A percentile compares a stretch with the other conserved stretches of the same genome.
Evolutionary conservation across 2,113 vertebrate species (phyloP).

Genomic region (Pelobates fuscus): DNA sequence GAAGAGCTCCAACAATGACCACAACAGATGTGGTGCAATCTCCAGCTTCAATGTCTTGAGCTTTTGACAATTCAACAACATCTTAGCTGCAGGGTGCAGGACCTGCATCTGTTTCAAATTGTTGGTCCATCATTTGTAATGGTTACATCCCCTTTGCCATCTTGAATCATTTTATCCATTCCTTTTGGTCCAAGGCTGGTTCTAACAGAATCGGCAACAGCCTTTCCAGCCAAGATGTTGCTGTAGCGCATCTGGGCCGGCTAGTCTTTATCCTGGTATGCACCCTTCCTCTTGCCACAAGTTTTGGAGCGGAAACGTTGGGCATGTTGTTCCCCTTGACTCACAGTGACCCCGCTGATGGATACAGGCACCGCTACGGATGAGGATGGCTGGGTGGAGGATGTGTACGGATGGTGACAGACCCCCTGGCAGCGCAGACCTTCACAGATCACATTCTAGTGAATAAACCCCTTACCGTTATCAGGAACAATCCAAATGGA

Average conservation of each 20-base stretch:
- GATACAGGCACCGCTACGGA: neutral
- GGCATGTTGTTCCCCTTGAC: slow-evolving; percentile 70
- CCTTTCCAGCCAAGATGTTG: slow-evolving; percentile 94
- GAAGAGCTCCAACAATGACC: slow-evolving; percentile 92
- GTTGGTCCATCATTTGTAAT: slow-evolving; percentile 98
- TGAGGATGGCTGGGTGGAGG: slow-evolving; percentile 53
- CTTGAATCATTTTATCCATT: slow-evolving; percentile 99
- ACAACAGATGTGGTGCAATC: slow-evolving; percentile 97
- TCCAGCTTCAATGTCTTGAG: slow-evolving; percentile 96
- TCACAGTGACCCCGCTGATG: neutral
- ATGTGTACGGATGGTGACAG: slow-evolving; percentile 65
- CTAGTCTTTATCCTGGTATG: slow-evolving; percentile 94
- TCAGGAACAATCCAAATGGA: no score
- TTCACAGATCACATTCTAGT: no score
- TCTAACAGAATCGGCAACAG: slow-evolving; percentile 94
- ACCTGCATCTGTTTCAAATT: slow-evolving; percentile 99
- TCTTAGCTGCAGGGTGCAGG: slow-evolving; percentile 94
- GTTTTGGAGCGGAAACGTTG: slow-evolving; percentile 63
- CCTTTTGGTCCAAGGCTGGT: slow-evolving; percentile 97
- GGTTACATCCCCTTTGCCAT: slow-evolving; percentile 96
- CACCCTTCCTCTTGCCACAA: slow-evolving; percentile 66
- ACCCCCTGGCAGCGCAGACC: fast-evolving
- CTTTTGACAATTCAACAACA: slow-evolving; percentile 98
- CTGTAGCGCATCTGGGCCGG: slow-evolving; percentile 95
- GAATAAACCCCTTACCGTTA: no score